Evolutionary conservation across 2,797 vertebrate genomes (phyloP), one percentile per base, ranked within the genome.

Genomic region (Vespertilio murinus): DNA sequence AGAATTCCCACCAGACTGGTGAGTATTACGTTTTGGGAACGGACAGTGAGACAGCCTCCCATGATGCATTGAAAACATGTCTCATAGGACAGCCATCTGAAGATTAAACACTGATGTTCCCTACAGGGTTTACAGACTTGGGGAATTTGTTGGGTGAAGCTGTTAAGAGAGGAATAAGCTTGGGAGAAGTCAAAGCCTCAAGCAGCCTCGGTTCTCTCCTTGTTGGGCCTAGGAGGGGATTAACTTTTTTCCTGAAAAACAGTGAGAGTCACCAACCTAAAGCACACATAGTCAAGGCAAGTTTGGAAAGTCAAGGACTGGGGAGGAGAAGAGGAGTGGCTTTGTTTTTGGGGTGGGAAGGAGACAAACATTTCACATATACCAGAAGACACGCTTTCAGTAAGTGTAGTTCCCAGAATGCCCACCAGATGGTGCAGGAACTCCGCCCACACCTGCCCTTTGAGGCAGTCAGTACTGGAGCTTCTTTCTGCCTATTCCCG

Each of bases 371-470:
- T 33, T 65, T 30, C 23, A 7, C 6, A 0, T 30, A 2, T 20
- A 9, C 2, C 5, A 40, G n/a, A n/a, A 5, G 38, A 13, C 5
- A 30, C 0, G 6, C 12, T 67, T 23, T 22, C 56, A 16, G 30
- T n/a, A 33, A 28, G 30, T 94, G 96, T 33, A 79, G n/a, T 96
- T 96, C 64, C 30, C 17, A 11, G 3, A 0, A 0, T 8, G 30
- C 13, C 94, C 95, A 96, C 92, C 18, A 89, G 97, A 89, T 97
- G 97, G 95, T 18, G 79, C 5, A 33, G 23, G 69, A 86, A 59
- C 77, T n/a, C 94, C 7, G 83, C 71, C 56, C 49, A 49, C 13
- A 7, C 8, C 7, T 10, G 45, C n/a, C 33, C 30, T 54, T 52
- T 2, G 8, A 4, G 28, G 8, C 2, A 30, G 28, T 14, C 0